Conservation (phyloP, 2,113 vertebrate genomes). For the Uropsilus gracilis region DNA sequence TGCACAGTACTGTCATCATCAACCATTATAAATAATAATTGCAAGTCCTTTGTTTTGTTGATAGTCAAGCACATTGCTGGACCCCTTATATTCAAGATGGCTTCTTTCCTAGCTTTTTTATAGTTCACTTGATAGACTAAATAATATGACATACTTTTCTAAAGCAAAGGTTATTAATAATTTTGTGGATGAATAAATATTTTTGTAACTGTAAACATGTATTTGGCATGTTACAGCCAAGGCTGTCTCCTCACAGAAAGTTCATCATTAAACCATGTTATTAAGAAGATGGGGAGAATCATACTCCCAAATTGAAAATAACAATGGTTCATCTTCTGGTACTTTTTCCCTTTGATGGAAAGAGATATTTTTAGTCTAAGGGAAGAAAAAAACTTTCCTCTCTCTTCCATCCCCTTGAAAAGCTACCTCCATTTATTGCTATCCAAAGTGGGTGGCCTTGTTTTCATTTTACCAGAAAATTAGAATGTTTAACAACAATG, state of each 20-base stretch:
- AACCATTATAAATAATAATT: neutral
- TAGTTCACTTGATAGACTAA: neutral
- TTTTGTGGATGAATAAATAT: conserved; percentile 28
- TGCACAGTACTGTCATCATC: neutral
- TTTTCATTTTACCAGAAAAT: neutral
- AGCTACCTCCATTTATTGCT: neutral
- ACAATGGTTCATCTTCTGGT: neutral
- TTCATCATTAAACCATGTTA: neutral
- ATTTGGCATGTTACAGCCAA: conserved; percentile 7
- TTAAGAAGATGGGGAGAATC: neutral
- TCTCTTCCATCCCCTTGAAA: neutral
- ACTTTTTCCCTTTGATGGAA: conserved; percentile 1
- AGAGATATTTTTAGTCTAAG: conserved; percentile 9
- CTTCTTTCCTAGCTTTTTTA: neutral
- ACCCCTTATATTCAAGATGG: neutral
- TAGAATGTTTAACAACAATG: neutral
- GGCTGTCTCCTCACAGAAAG: neutral
- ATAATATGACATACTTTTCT: conserved; percentile 16
- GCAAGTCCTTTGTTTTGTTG: neutral
- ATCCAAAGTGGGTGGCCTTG: neutral
- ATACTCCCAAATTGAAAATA: neutral
- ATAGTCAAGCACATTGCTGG: neutral
- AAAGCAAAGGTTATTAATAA: conserved; percentile 17
- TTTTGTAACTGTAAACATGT: neutral
- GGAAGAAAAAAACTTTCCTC: neutral